Evolutionary conservation across 2,797 vertebrate species (phyloP), one percentile per base, ranked within the genome.

Genomic region (Ceyx erithaca): DNA sequence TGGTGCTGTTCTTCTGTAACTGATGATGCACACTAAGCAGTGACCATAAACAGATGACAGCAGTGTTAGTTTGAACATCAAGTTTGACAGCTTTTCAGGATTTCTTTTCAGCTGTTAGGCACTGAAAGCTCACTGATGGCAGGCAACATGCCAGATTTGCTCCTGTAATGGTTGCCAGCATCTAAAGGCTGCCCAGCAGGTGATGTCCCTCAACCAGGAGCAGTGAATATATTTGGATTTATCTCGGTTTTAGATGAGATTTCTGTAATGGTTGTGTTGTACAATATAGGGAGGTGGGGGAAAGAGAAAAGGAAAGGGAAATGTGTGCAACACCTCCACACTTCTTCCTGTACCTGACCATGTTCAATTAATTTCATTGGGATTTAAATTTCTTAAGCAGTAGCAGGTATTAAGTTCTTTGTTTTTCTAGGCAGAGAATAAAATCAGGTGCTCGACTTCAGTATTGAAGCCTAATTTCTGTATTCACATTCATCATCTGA

Each of bases 351-450:
- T 69, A 63, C 61, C 14, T 3, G 7, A 7, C 19, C 4, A 5
- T 1, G 17, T 48, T 80, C 37, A 66, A 4, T 72, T 78, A 0
- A n/a, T 88, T 93, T 84, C 7, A 62, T 30, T 0, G 0, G 35
- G 46, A 31, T 80, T 93, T 92, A 82, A 71, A 48, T 87, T 85
- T 91, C 71, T 85, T 87, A 31, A 66, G 46, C 31, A n/a, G 54
- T 40, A 82, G 54, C 49, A 52, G 68, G 16, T 37, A 40, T 75
- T 86, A 61, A 66, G 15, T 31, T 80, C 48, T 61, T 3, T 3
- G 1, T 48, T 85, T 62, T 90, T 55, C 43, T 68, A 54, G 58
- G 43, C 35, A 69, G 35, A 82, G 12, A 91, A 64, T 77, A 82
- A 89, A 87, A 85, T 68, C 43, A 68, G 30, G 30, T 75, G 30